phyloP scores from a whole-genome alignment of 2,797 vertebrate genomes.

The Valencia hispanica region DNA sequence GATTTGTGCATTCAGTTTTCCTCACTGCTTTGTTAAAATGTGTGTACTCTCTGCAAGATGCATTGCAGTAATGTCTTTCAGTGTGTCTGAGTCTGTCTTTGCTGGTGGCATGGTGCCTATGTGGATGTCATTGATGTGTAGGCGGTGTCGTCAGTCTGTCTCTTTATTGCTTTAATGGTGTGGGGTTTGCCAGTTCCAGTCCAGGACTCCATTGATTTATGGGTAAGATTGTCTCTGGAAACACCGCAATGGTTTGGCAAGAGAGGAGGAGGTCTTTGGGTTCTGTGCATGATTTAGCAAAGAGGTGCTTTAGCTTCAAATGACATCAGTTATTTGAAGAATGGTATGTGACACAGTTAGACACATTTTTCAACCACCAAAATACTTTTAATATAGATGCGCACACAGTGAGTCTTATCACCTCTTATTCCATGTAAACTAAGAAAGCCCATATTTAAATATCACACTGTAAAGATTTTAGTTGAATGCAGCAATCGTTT shows the following conservation, averaged over 20 bases:
- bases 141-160: conserved; percentile 59
- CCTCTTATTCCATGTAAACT: background rate
- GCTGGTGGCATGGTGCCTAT: conserved; percentile 31
- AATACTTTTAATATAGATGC: conserved; percentile 44
- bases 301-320: conserved; percentile 56
- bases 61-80: conserved; percentile 38
- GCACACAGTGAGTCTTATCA: conserved; percentile 27
- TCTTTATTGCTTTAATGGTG: conserved; percentile 73
- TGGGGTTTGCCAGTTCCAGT: conserved; percentile 64
- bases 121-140: conserved; percentile 62
- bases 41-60: conserved; percentile 33
- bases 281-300: conserved; percentile 65
- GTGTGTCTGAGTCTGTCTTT: conserved; percentile 30
- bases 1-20: conserved; percentile 38
- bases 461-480: background rate
- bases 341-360: conserved; percentile 49
- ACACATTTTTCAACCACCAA: conserved; percentile 30
- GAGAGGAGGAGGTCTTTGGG: conserved; percentile 58
- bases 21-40: conserved; percentile 23
- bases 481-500: background rate
- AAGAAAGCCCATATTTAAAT: background rate
- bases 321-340: conserved; percentile 40
- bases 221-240: conserved; percentile 62
- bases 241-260: conserved; percentile 65
- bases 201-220: conserved; percentile 66